Evolutionary conservation across 2,888 invertebrate genomes (phyloP).

Genomic region (Drosophila borborema): DNA sequence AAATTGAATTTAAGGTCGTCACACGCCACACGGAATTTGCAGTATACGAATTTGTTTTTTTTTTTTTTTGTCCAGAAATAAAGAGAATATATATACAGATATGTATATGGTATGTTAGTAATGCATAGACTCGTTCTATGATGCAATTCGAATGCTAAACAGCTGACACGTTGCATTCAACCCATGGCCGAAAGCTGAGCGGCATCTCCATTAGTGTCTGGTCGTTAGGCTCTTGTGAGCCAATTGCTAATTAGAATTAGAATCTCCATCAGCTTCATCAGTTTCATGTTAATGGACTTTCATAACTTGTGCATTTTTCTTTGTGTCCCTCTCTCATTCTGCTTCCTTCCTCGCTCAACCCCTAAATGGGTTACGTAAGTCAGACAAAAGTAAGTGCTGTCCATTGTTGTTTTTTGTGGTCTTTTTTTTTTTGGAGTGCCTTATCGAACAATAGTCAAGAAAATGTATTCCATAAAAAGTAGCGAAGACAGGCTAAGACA

Average conservation of each 20-base stretch:
- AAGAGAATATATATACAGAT: neutral
- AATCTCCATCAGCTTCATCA: slow-evolving; percentile 39
- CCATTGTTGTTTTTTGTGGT: slow-evolving; percentile 15
- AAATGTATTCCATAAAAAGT: slow-evolving; percentile 19
- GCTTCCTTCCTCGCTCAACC: neutral
- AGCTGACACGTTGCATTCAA: slow-evolving; percentile 54
- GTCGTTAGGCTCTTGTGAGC: slow-evolving; percentile 49
- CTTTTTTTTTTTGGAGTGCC: slow-evolving; percentile 16
- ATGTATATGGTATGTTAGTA: neutral
- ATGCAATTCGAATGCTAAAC: slow-evolving; percentile 73
- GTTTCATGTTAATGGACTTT: slow-evolving; percentile 65
- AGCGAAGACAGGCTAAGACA: neutral
- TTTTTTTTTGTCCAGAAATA: neutral
- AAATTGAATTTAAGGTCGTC: slow-evolving; percentile 81
- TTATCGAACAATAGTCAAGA: slow-evolving; percentile 28
- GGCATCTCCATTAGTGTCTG: slow-evolving; percentile 68
- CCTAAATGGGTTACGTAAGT: slow-evolving; percentile 60
- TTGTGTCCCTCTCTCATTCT: neutral
- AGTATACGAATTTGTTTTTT: slow-evolving; percentile 39
- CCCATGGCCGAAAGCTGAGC: neutral
- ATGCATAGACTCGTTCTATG: slow-evolving; percentile 23
- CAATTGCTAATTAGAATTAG: slow-evolving; percentile 56
- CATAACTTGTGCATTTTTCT: slow-evolving; percentile 45
- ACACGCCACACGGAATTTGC: slow-evolving; percentile 69
- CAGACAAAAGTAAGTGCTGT: slow-evolving; percentile 29